A percentile compares a stretch with the other conserved stretches of the same genome.
These are phyloP conservation scores for Mirza zaza DNA, from an alignment of 2,113 vertebrate species.

Conservation along the genomic window DNA sequence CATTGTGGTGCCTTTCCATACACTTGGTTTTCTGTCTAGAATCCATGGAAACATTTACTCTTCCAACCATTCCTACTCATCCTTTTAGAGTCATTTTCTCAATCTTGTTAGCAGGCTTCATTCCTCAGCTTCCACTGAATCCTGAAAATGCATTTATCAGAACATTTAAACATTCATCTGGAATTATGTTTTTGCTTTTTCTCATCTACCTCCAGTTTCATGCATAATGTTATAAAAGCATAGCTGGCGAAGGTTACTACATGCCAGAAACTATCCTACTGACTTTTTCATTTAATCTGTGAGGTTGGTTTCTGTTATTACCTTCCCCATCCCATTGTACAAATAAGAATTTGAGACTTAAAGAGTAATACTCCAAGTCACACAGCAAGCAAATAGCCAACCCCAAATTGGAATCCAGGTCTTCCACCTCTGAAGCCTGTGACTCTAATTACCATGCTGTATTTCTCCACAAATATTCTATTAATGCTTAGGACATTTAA, in stretches of 20 bases:
- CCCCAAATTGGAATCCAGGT: background rate
- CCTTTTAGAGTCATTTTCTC: background rate
- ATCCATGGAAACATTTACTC: background rate
- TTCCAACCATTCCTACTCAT: background rate
- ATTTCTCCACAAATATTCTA: background rate
- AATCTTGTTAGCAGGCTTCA: background rate
- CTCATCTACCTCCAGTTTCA: background rate
- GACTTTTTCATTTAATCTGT: background rate
- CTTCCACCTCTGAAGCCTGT: background rate
- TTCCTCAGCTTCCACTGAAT: background rate
- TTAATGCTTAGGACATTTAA: background rate
- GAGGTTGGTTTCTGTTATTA: background rate
- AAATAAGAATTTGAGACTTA: background rate
- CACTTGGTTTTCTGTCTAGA: background rate
- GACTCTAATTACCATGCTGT: background rate
- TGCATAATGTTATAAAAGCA: background rate
- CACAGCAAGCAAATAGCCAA: background rate
- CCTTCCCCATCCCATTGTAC: background rate
- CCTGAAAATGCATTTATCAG: background rate
- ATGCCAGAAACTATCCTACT: background rate
- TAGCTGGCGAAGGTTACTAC: background rate
- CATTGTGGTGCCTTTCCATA: fast-evolving
- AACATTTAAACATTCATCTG: background rate
- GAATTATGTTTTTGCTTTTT: background rate
- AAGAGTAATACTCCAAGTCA: background rate